These are phyloP conservation scores for Hyperoodon ampullatus DNA, from an alignment of 2,113 vertebrate species.

Conservation along the genomic window DNA sequence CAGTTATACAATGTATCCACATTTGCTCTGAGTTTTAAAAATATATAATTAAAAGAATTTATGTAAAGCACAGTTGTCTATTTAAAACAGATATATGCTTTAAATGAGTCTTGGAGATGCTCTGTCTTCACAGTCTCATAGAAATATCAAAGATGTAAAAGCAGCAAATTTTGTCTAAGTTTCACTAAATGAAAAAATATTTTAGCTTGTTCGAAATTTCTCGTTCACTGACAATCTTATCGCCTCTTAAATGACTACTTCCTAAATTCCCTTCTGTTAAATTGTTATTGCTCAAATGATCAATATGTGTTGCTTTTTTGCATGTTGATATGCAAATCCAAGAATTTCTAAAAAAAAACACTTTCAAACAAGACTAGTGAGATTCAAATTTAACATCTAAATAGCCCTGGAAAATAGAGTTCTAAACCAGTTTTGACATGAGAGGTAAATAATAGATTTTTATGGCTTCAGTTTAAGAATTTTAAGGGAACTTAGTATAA, in stretches of 20 bases:
- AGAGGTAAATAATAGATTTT: slow-evolving; percentile 29
- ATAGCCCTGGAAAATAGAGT: background rate
- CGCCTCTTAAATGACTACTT: background rate
- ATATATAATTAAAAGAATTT: slow-evolving; percentile 30
- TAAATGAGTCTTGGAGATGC: background rate
- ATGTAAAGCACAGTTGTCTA: background rate
- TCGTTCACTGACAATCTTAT: background rate
- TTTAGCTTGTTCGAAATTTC: background rate
- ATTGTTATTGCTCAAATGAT: background rate
- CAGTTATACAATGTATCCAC: background rate
- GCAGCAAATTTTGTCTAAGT: background rate
- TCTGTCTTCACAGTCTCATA: background rate
- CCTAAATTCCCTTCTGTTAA: background rate
- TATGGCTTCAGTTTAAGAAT: slow-evolving; percentile 34
- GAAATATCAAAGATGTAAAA: slow-evolving; percentile 42
- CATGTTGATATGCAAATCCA: background rate
- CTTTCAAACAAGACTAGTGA: background rate
- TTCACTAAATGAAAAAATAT: slow-evolving; percentile 14
- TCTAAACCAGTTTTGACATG: slow-evolving; percentile 40
- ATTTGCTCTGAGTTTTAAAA: slow-evolving; percentile 4
- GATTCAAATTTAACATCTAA: slow-evolving; percentile 26
- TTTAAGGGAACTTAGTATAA: background rate
- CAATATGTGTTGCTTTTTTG: background rate
- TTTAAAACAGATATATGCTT: slow-evolving; percentile 2
- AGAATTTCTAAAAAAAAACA: background rate